Evolutionary conservation across 1,140 invertebrate genomes (phyloP), one percentile per base, ranked within the genome.

Genomic region (Drosophila chauvacae): DNA sequence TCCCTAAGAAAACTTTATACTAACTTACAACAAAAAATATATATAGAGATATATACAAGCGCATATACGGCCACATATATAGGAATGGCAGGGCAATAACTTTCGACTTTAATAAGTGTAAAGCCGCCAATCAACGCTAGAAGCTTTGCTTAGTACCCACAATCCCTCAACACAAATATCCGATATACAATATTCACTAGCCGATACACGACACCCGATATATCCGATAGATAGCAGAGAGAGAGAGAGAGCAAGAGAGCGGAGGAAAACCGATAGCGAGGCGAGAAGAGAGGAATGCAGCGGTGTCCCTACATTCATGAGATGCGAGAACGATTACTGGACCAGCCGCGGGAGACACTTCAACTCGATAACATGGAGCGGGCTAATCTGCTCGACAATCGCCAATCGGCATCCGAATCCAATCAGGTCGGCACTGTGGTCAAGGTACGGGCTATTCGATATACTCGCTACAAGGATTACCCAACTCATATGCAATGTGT

Each of bases 301-400:
- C 96, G 96, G 93, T 97, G 96, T 93, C 96, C 96, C 81, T 97
- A 97, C 94, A 95, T 97, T 92, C 96, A 97, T 94, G 96, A 97
- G 95, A 97, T 97, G 96, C 96, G 97, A 94, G 96, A 97, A 94
- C 95, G 96, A 91, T 94, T 97, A 92, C 94, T 97, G 81, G 94
- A 96, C 86, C 94, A 94, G 92, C 88, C 92, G 90, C 90, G 93
- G 93, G 92, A 94, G 93, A 81, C 93, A 93, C 39, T 93, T 84
- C 68, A 94, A 92, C 84, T 93, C 90, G 62, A 94, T 92, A 92
- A 93, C 92, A 90, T 92, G 86, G 92, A 93, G 80, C 91, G 92
- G 59, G 92, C 91, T 68, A 91, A 90, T 84, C 90, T 94, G 69
- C 94, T 95, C 84, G 94, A 95, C 70, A 94, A 95, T 80, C 94